phyloP scores from a whole-genome alignment of 2,888 invertebrate species.

The Nomada ruficornis region DNA sequence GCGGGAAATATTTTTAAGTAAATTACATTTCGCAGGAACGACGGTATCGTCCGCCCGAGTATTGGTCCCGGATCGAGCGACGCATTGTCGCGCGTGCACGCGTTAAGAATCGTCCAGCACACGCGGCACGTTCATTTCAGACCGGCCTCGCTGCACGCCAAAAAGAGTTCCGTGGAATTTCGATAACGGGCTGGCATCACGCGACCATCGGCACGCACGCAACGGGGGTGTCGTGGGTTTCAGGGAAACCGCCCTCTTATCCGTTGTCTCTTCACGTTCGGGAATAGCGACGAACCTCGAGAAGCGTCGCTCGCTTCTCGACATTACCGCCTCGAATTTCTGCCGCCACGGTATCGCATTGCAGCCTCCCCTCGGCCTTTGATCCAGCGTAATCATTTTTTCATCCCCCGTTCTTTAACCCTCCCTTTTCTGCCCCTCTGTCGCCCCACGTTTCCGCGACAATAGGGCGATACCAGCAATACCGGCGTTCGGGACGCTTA shows the following conservation, averaged over 20 bases:
- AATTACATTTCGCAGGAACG: constrained; percentile 36
- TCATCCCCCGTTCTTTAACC: not conserved
- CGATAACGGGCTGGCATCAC: constrained; percentile 54
- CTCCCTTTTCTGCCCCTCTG: too few species aligned
- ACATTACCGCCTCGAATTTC: constrained; percentile 33
- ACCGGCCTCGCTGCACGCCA: constrained; percentile 9
- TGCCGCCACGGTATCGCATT: constrained; percentile 34
- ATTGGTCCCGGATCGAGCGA: not conserved
- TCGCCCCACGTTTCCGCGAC: not conserved
- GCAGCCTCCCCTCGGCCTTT: constrained; percentile 19
- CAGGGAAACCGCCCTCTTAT: constrained; percentile 27
- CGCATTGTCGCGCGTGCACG: not conserved
- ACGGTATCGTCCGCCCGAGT: not conserved
- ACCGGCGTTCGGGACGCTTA: constrained; percentile 19
- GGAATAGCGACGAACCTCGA: constrained; percentile 48
- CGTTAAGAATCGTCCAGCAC: not conserved
- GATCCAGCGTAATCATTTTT: constrained; percentile 30
- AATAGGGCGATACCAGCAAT: constrained; percentile 23
- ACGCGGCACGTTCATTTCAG: not conserved
- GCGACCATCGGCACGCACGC: constrained; percentile 52
- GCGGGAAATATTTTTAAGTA: constrained; percentile 20
- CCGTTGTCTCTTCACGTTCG: constrained; percentile 6
- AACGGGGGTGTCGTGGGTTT: constrained; percentile 40
- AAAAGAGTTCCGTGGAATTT: constrained; percentile 56
- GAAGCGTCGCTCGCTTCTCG: constrained; percentile 27